Conservation (phyloP, 2,113 vertebrate species). For the Tretioscincus oriximinensis region DNA sequence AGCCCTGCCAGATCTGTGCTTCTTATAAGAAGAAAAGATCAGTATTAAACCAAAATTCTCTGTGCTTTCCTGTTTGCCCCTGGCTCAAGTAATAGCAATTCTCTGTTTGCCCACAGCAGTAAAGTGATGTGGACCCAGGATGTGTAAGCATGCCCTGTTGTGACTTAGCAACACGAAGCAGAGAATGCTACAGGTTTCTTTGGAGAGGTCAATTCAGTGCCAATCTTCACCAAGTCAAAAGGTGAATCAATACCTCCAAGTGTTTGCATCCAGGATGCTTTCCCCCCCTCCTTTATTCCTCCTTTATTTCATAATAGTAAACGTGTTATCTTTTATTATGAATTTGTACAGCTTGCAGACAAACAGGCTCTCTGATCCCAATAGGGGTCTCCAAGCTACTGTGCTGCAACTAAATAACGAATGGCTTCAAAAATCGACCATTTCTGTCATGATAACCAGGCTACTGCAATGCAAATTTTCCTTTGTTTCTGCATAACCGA, state of each 20-base stretch:
- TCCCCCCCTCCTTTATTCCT: neutral
- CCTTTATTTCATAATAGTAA: neutral
- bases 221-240: neutral
- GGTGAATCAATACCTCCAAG: neutral
- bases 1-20: neutral
- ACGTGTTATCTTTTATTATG: neutral
- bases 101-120: neutral
- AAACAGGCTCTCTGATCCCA: neutral
- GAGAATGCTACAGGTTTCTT: neutral
- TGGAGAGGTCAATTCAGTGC: neutral
- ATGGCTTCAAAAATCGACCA: neutral
- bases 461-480: neutral
- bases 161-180: neutral
- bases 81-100: neutral
- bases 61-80: neutral
- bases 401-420: neutral
- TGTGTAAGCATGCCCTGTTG: neutral
- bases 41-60: neutral
- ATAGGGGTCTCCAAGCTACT: neutral
- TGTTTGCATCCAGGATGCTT: neutral
- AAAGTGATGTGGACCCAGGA: neutral
- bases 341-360: neutral
- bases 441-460: neutral
- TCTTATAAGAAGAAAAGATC: neutral
- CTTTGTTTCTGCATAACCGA: neutral